Conservation (phyloP, 1,140 invertebrate species). For the Drosophila subobscura region DNA sequence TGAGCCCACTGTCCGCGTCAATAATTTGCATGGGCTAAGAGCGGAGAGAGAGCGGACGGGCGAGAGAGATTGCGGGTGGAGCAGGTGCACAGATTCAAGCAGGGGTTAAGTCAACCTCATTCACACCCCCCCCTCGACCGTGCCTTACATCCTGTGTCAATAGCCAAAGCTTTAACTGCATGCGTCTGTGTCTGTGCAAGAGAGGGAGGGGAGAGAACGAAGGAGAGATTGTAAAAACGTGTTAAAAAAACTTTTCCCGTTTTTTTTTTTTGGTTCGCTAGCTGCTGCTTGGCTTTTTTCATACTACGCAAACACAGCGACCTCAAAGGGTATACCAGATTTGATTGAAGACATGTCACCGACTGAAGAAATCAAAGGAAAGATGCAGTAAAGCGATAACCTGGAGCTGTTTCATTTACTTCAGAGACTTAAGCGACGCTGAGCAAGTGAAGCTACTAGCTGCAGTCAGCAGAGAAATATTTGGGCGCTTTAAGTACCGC, state of each 20-base stretch:
- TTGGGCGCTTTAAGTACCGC: too few relatives aligned
- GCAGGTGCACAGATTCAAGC: neutral
- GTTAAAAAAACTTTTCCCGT: constrained; percentile 71
- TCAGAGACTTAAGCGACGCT: too few relatives aligned
- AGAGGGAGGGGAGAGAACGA: constrained; percentile 15
- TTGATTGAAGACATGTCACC: too few relatives aligned
- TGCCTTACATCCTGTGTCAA: constrained; percentile 51
- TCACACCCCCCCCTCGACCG: neutral
- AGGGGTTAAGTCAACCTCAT: constrained; percentile 45
- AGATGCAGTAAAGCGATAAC: too few relatives aligned
- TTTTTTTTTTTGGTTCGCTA: constrained; percentile 7
- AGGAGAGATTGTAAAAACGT: constrained; percentile 65
- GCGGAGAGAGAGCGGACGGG: constrained; percentile 3
- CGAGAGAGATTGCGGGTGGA: too few relatives aligned
- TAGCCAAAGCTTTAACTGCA: constrained; percentile 57
- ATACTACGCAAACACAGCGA: too few relatives aligned
- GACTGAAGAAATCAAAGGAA: too few relatives aligned
- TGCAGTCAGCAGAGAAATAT: too few relatives aligned
- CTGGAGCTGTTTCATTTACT: too few relatives aligned
- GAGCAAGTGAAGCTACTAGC: too few relatives aligned
- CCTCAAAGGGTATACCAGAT: neutral
- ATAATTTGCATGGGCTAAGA: constrained; percentile 76
- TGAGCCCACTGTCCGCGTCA: constrained; percentile 73
- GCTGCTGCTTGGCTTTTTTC: neutral
- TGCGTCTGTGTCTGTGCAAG: constrained; percentile 14